phyloP scores from a whole-genome alignment of 1,140 invertebrate genomes.

The Zophobas atratus region DNA sequence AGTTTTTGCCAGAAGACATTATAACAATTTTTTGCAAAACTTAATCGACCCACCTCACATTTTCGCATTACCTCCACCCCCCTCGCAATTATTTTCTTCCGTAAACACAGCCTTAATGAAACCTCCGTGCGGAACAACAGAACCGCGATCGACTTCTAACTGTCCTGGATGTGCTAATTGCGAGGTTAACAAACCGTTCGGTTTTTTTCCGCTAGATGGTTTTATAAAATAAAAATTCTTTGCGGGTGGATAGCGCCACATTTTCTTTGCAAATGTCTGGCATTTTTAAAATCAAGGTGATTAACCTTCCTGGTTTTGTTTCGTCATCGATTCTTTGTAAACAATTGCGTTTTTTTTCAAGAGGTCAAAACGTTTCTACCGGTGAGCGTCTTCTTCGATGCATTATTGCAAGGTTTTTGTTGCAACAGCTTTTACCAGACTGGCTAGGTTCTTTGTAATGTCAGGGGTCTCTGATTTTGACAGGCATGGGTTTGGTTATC shows the following conservation, averaged over 20 bases:
- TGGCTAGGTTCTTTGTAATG: neutral
- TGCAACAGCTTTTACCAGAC: neutral
- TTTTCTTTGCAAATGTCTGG: neutral
- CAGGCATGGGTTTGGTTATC: too few relatives aligned
- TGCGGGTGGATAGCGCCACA: neutral
- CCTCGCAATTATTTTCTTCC: too few relatives aligned
- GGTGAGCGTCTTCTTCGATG: neutral
- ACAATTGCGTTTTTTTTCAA: neutral
- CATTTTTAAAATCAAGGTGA: neutral
- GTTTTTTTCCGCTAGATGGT: constrained; percentile 18
- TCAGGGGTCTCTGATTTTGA: neutral
- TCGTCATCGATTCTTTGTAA: neutral
- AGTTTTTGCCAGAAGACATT: too few relatives aligned
- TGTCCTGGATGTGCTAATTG: constrained; percentile 25
- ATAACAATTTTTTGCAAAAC: too few relatives aligned
- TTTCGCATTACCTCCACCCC: too few relatives aligned
- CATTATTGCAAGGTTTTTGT: neutral
- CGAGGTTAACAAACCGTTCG: constrained; percentile 30
- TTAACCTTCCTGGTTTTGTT: constrained; percentile 22
- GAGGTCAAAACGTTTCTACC: too few relatives aligned
- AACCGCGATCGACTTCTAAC: constrained; percentile 9
- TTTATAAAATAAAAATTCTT: constrained; percentile 15
- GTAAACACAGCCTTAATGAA: too few relatives aligned
- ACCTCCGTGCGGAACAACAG: neutral
- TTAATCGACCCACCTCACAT: too few relatives aligned